phyloP scores from a whole-genome alignment of 2,888 invertebrate species.

The Dastarcus helophoroides region DNA sequence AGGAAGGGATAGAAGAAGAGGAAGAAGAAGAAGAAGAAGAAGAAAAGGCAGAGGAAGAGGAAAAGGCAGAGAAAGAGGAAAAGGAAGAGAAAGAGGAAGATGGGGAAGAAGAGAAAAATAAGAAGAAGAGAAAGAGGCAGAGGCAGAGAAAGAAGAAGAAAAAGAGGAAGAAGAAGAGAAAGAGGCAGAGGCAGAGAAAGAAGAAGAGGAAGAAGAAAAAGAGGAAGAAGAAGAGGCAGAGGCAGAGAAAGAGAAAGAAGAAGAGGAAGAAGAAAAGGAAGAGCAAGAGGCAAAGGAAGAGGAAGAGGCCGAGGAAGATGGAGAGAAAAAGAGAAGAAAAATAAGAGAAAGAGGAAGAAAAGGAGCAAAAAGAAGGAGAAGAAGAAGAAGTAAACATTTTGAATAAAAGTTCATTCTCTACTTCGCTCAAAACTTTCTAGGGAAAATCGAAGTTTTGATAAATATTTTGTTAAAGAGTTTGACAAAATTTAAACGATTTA shows the following conservation, averaged over 20 bases:
- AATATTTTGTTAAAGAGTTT: no score
- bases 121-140: no score
- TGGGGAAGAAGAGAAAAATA: background rate
- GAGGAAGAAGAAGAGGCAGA: background rate
- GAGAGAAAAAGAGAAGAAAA: background rate
- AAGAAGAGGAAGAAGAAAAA: background rate
- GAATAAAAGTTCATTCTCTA: no score
- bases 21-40: background rate
- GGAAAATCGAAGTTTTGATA: no score
- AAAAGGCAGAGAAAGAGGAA: background rate
- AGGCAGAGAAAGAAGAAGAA: background rate
- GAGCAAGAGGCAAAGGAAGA: no score
- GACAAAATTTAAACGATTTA: no score
- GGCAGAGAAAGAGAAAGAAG: background rate
- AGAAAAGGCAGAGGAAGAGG: no score
- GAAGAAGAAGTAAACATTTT: no score
- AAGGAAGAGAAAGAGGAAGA: background rate
- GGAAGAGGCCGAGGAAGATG: no score
- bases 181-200: background rate
- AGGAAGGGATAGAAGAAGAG: no score
- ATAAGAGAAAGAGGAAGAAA: background rate
- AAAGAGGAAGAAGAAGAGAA: background rate
- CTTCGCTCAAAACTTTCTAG: no score
- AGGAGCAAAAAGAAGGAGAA: background rate
- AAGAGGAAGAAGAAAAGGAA: background rate